Conservation (phyloP, 2,888 invertebrate species). For the Euzetes globulus region DNA sequence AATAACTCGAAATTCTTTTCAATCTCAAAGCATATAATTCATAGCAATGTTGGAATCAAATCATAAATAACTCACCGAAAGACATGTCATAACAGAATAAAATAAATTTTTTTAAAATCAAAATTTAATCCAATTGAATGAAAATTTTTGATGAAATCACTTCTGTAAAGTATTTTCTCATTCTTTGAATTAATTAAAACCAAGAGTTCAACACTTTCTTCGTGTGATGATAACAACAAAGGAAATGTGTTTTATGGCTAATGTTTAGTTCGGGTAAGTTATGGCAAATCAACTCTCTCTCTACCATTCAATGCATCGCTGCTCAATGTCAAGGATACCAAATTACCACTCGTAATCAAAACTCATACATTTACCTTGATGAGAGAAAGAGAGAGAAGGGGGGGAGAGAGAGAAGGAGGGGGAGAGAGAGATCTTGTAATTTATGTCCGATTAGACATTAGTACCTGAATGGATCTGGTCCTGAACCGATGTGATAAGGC, state of each 20-base stretch:
- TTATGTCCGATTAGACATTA: not conserved
- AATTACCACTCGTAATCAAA: too few species aligned
- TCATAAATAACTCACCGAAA: not conserved
- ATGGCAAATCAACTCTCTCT: not conserved
- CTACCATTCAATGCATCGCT: not conserved
- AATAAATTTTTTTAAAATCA: too few species aligned
- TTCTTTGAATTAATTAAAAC: too few species aligned
- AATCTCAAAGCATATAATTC: not conserved
- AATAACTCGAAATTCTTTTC: not conserved
- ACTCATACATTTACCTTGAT: too few species aligned
- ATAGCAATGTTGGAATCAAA: not conserved
- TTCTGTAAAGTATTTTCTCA: too few species aligned
- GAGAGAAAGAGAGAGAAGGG: too few species aligned
- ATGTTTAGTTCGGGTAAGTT: not conserved
- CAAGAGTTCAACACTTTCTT: slow-evolving; percentile 13
- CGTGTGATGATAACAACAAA: not conserved
- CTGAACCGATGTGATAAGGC: not conserved
- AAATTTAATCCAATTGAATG: too few species aligned
- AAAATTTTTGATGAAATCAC: too few species aligned
- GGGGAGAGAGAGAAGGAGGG: too few species aligned
- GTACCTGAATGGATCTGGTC: not conserved
- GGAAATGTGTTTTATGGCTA: not conserved
- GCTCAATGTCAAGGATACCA: slow-evolving; percentile 2
- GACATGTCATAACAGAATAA: not conserved
- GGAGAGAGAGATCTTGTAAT: not conserved